Base-by-base conservation (phyloP, 2,113 vertebrate species). In the Epinephelus moara region DNA sequence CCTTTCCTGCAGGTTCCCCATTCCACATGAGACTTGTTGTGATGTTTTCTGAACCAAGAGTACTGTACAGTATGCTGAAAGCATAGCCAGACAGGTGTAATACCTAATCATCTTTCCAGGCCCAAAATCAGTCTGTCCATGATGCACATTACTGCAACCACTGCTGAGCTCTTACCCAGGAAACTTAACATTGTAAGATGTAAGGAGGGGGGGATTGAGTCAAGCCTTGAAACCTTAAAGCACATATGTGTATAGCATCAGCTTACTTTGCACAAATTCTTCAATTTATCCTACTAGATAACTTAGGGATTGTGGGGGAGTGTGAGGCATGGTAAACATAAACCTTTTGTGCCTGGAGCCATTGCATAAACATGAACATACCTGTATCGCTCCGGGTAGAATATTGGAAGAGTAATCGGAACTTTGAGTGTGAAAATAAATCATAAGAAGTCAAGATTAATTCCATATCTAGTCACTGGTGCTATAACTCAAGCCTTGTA, bases 1-100 rank as follows among this genome's bases (percentile, higher is more conserved):
- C 76, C 59, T 88, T 69, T 91, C 84, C 89, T 61, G 82, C 88
- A 85, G 82, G 82, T 87, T 91, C 71, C 71, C 60, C 75, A 81
- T 90, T 78, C 80, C 83, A 78, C 62, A 30, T 70, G 49, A 69
- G 45, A 84, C 23, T 80, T 76, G 62, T 72, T 78, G 69, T 70
- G 79, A 70, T 87, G 77, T 78, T 84, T 84, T 62, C 67, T 78
- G 57, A 78, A 80, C 79, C 76, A 21, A 45, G 42, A 45, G 42
- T 45, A 45, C 42, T 52, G 59, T 40, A 55, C 42, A n/a, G 37
- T 76, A 15, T 61, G 45, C 75, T 75, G 72, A 61, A 67, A 45
- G 68, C 42, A 21, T 37, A 69, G 42, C 63, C 21, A 56, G 50
- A 61, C 63, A 62, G 33, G 42, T 17, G 25, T 78, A 63, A 70